Percentiles rank a stretch among this genome's conserved stretches.
These are phyloP conservation scores for Chroicocephalus ridibundus DNA, from an alignment of 2,113 vertebrate species.

Conservation along the genomic window DNA sequence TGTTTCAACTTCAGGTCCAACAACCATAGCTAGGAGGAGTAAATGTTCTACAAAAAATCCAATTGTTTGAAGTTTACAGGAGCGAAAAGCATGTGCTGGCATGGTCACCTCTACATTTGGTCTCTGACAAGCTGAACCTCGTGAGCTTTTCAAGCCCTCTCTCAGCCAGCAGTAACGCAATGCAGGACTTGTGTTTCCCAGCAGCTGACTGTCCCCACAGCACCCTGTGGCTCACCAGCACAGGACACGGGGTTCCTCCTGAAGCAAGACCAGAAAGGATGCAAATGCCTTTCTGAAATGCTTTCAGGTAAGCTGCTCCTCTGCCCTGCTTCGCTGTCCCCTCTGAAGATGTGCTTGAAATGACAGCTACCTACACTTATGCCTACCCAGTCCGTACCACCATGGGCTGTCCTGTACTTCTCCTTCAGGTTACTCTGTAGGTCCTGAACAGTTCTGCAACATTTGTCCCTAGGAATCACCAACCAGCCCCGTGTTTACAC, in stretches of 20 bases:
- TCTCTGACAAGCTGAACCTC: neutral
- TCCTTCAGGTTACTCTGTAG: too few species aligned
- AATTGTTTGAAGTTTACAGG: neutral
- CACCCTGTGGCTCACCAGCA: neutral
- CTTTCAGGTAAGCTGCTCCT: neutral
- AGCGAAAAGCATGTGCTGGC: neutral
- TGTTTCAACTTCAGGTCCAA: neutral
- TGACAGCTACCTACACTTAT: neutral
- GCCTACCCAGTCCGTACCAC: neutral
- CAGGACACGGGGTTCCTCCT: neutral
- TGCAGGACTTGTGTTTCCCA: rapidly evolving
- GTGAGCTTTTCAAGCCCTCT: neutral
- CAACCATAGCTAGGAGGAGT: neutral
- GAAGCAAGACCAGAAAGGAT: neutral
- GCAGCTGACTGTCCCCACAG: neutral
- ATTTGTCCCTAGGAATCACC: neutral
- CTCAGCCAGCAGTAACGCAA: neutral
- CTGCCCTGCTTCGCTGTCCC: neutral
- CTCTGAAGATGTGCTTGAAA: neutral
- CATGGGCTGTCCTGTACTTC: too few species aligned
- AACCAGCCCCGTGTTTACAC: neutral
- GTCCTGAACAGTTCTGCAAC: neutral
- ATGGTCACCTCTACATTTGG: neutral
- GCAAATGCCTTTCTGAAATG: neutral
- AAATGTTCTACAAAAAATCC: neutral